These are phyloP conservation scores for Scortum barcoo DNA, from an alignment of 2,113 vertebrate genomes.

Conservation along the genomic window DNA sequence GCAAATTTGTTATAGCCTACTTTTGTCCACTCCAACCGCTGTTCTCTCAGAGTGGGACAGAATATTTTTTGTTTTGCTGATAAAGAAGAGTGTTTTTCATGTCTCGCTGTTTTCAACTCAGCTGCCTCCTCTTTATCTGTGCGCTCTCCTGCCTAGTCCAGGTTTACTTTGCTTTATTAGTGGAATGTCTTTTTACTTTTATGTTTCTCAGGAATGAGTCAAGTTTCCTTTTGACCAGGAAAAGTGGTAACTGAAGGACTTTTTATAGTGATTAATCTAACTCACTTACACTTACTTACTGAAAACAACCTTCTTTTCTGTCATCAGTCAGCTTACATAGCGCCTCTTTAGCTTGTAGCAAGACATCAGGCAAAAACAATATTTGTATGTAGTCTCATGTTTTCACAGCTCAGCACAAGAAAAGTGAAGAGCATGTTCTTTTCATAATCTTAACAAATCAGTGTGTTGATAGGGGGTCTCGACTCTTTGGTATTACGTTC, in stretches of 20 bases:
- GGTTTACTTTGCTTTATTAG: constrained; percentile 12
- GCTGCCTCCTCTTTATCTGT: background rate
- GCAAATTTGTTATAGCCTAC: constrained; percentile 38
- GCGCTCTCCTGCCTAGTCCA: background rate
- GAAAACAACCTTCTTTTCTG: background rate
- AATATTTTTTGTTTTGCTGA: constrained; percentile 49
- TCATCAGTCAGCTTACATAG: constrained; percentile 4
- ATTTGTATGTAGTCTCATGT: background rate
- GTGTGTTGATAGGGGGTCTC: constrained; percentile 5
- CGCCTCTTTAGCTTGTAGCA: background rate
- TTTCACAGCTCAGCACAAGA: constrained; percentile 14
- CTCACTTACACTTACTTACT: background rate
- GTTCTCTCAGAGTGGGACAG: constrained; percentile 30
- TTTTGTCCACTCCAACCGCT: constrained; percentile 23
- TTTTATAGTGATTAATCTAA: background rate
- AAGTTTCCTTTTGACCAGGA: background rate
- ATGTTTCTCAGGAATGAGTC: background rate
- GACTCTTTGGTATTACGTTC: background rate
- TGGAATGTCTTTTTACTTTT: background rate
- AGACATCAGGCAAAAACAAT: background rate
- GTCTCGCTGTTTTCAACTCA: constrained; percentile 4
- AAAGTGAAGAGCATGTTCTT: background rate
- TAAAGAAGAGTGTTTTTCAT: background rate
- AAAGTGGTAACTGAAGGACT: background rate
- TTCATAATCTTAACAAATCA: background rate